These are phyloP conservation scores for Amphipoea lucens DNA, from an alignment of 2,888 invertebrate species.

Conservation along the genomic window DNA sequence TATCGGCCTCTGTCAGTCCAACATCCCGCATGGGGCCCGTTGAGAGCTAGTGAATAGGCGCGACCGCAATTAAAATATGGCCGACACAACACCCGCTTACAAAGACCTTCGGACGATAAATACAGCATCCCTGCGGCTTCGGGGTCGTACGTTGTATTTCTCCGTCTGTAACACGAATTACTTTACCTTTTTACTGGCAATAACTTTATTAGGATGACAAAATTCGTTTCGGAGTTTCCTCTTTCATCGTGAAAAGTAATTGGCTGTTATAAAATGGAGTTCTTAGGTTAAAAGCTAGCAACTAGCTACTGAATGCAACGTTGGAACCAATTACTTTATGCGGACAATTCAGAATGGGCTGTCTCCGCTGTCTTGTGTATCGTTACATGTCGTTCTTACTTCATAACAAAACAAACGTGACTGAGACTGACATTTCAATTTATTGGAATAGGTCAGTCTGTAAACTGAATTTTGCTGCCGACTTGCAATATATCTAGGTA, in stretches of 20 bases:
- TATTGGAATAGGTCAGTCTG: background rate
- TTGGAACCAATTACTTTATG: slow-evolving; percentile 48
- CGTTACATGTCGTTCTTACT: slow-evolving; percentile 21
- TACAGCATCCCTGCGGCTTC: slow-evolving; percentile 44
- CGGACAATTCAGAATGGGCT: slow-evolving; percentile 26
- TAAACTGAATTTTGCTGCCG: slow-evolving; percentile 5
- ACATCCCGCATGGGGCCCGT: slow-evolving; percentile 62
- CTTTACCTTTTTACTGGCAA: slow-evolving; percentile 53
- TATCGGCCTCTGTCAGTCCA: slow-evolving; percentile 59
- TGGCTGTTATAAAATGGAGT: slow-evolving; percentile 35
- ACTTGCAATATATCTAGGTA: background rate
- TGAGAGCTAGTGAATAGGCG: slow-evolving; percentile 63
- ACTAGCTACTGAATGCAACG: slow-evolving; percentile 25
- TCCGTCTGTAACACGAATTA: slow-evolving; percentile 50
- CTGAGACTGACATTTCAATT: slow-evolving; percentile 35
- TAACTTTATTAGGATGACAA: slow-evolving; percentile 53
- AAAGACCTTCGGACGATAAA: slow-evolving; percentile 58
- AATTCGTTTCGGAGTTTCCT: slow-evolving; percentile 49
- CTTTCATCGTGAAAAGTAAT: slow-evolving; percentile 54
- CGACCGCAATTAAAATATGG: slow-evolving; percentile 68
- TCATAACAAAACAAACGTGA: slow-evolving; percentile 10
- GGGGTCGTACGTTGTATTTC: slow-evolving; percentile 49
- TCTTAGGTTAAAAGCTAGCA: slow-evolving; percentile 34
- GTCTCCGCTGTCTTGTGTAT: slow-evolving; percentile 17
- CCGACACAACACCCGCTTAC: slow-evolving; percentile 51